Percentiles rank a stretch among this genome's conserved stretches.
phyloP scores from a whole-genome alignment of 2,113 vertebrate genomes.

The Potamarius usumacintae region DNA sequence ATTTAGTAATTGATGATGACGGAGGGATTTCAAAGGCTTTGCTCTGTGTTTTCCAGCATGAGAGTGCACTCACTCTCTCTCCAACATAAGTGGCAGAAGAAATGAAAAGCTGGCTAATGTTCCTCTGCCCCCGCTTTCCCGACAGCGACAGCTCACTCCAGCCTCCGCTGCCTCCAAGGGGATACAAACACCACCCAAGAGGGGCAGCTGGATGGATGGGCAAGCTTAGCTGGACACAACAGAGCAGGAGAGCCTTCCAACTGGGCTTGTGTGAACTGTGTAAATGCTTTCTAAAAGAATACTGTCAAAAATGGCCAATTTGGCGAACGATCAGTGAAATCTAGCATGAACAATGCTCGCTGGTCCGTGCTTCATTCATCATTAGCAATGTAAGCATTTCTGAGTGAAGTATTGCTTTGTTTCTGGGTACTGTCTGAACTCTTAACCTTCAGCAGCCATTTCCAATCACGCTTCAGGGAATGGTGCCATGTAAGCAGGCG shows the following conservation, averaged over 20 bases:
- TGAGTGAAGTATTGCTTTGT: neutral
- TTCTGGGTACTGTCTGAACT: neutral
- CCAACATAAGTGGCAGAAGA: constrained; percentile 51
- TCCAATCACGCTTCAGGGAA: neutral
- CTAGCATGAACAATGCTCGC: neutral
- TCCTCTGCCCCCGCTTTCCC: constrained; percentile 51
- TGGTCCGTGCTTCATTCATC: neutral
- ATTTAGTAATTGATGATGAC: constrained; percentile 58
- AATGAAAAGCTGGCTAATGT: constrained; percentile 67
- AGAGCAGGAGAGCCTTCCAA: neutral
- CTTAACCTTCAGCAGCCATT: constrained; percentile 3
- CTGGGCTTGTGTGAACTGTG: neutral
- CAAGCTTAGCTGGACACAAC: neutral
- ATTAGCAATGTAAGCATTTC: neutral
- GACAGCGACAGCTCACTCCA: constrained; percentile 46
- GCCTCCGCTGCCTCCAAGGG: neutral
- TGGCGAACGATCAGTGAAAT: neutral
- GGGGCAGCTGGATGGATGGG: neutral
- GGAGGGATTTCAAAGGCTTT: constrained; percentile 61
- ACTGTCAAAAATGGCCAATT: neutral
- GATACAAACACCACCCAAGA: neutral
- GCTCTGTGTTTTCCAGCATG: constrained; percentile 61
- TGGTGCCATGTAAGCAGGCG: constrained; percentile 3
- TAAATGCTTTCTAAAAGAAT: neutral
- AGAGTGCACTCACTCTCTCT: constrained; percentile 48